These are phyloP conservation scores for Wasmannia auropunctata DNA, from an alignment of 1,140 invertebrate genomes.

Conservation along the genomic window DNA sequence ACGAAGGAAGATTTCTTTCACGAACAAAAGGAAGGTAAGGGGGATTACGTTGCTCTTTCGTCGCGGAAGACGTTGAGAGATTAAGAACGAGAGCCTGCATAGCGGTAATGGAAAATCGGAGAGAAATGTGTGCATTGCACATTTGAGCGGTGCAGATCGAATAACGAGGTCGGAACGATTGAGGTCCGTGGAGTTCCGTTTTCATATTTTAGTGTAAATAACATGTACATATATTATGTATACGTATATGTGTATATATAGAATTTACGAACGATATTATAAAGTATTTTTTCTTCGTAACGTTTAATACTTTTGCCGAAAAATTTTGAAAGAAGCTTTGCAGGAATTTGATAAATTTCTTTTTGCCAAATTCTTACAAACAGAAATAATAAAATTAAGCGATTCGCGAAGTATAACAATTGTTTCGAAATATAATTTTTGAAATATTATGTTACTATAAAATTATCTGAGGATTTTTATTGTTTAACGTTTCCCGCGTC, in stretches of 20 bases:
- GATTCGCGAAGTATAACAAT: not conserved
- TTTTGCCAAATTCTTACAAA: not conserved
- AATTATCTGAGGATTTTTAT: not conserved
- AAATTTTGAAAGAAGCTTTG: not conserved
- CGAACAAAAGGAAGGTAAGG: slow-evolving; percentile 39
- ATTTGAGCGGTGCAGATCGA: slow-evolving; percentile 21
- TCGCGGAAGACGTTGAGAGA: slow-evolving; percentile 53
- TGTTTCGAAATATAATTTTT: not conserved
- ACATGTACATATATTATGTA: not conserved
- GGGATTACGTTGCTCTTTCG: slow-evolving; percentile 61
- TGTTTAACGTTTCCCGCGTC: not conserved
- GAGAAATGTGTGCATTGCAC: slow-evolving; percentile 12
- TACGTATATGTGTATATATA: not conserved
- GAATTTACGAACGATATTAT: not conserved
- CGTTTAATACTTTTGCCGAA: not conserved
- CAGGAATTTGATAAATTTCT: not conserved
- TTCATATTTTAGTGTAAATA: not conserved
- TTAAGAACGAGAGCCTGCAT: slow-evolving; percentile 47
- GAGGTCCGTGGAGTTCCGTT: not conserved
- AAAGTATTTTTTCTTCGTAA: not conserved
- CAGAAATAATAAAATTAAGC: not conserved
- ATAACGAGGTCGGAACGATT: slow-evolving; percentile 49
- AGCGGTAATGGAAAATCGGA: slow-evolving; percentile 26
- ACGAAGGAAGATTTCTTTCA: slow-evolving; percentile 29
- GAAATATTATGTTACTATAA: not conserved